phyloP scores from a whole-genome alignment of 2,888 invertebrate genomes.

The Embidobia sp. region DNA sequence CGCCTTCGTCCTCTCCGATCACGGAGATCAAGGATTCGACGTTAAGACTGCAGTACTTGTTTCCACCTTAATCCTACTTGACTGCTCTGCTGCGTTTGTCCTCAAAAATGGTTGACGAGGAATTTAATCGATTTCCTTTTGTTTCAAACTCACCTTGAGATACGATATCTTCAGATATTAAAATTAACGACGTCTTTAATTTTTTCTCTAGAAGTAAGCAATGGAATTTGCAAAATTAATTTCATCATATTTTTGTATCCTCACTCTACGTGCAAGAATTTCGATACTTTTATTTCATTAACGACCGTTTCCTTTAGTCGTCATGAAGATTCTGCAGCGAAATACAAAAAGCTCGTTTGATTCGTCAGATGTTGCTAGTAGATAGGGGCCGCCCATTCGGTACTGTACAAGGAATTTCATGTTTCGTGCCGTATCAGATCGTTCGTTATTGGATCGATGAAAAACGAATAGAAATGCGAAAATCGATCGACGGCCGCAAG shows the following conservation, averaged over 20 bases:
- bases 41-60: slow-evolving; percentile 74
- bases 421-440: slow-evolving; percentile 36
- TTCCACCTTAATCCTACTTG: slow-evolving; percentile 73
- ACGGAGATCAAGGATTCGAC: slow-evolving; percentile 74
- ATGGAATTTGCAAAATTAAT: too few species aligned
- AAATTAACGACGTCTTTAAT: slow-evolving; percentile 27
- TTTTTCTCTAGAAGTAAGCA: too few species aligned
- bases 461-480: slow-evolving; percentile 47
- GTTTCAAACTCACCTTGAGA: slow-evolving; percentile 7
- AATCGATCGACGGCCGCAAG: slow-evolving; percentile 25
- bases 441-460: slow-evolving; percentile 40
- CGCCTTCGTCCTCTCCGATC: too few species aligned
- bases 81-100: slow-evolving; percentile 65
- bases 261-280: slow-evolving; percentile 8
- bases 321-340: slow-evolving; percentile 2
- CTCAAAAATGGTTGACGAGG: slow-evolving; percentile 39
- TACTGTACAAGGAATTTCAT: slow-evolving; percentile 33
- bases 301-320: slow-evolving; percentile 7
- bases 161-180: slow-evolving; percentile 16
- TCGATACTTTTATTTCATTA: slow-evolving; percentile 10
- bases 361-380: slow-evolving; percentile 16
- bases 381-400: slow-evolving; percentile 22
- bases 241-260: neutral
- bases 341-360: slow-evolving; percentile 4
- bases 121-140: slow-evolving; percentile 43